Percentiles rank a stretch among this genome's conserved stretches.
Conservation (phyloP, 2,888 invertebrate species). For the Ecdyonurus torrentis region DNA sequence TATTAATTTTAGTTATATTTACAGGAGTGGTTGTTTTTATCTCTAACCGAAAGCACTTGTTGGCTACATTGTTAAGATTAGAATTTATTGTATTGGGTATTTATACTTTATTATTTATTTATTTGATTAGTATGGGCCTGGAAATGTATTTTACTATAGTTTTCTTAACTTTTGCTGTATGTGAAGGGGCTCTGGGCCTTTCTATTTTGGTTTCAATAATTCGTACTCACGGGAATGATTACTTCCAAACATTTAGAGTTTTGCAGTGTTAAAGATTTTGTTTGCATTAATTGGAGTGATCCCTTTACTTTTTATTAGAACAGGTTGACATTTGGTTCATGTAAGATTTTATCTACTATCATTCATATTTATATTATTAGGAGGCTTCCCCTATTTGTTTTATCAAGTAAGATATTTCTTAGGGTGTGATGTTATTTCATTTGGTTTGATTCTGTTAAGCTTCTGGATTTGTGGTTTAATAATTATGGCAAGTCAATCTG, state of each 20-base stretch:
- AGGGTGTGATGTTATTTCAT: conserved; percentile 27
- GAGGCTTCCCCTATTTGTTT: conserved; percentile 24
- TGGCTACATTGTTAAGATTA: conserved; percentile 39
- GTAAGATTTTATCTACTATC: conserved; percentile 32
- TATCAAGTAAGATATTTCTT: conserved; percentile 28
- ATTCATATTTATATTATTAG: conserved; percentile 32
- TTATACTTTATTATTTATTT: conserved; percentile 33
- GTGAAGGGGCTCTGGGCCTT: conserved; percentile 45
- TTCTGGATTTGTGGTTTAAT: conserved; percentile 43
- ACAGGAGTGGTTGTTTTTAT: conserved; percentile 34
- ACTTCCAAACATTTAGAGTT: conserved; percentile 38
- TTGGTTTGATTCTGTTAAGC: conserved; percentile 27
- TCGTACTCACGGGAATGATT: conserved; percentile 45
- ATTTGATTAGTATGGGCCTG: conserved; percentile 29
- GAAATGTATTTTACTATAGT: conserved; percentile 39
- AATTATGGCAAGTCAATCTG: conserved; percentile 34
- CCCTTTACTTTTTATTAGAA: conserved; percentile 31
- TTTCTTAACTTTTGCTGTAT: conserved; percentile 43
- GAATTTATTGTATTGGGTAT: conserved; percentile 40
- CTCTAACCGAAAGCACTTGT: conserved; percentile 39
- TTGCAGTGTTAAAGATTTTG: conserved; percentile 40
- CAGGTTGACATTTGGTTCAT: conserved; percentile 34
- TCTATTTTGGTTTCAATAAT: conserved; percentile 42
- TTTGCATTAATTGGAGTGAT: conserved; percentile 31
- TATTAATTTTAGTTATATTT: conserved; percentile 21